Conservation (phyloP, 2,888 invertebrate species). For the Abrostola tripartita region DNA sequence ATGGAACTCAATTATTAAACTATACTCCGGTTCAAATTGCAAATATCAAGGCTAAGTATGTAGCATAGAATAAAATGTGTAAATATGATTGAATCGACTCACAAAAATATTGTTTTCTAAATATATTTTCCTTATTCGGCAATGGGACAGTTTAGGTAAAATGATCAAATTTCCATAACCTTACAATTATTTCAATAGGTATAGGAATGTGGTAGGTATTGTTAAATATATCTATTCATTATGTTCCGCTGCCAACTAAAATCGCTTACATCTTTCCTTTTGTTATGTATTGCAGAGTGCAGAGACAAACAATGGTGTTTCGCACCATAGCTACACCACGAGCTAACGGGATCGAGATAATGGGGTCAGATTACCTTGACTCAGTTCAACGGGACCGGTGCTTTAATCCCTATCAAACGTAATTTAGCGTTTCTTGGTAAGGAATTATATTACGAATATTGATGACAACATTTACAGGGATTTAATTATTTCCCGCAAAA, state of each 20-base stretch:
- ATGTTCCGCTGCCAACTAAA: neutral
- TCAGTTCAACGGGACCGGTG: slow-evolving; percentile 51
- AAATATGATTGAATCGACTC: too few species aligned
- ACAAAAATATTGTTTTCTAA: neutral
- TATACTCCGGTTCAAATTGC: too few species aligned
- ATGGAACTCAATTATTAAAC: too few species aligned
- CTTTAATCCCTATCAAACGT: slow-evolving; percentile 13
- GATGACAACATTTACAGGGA: too few species aligned
- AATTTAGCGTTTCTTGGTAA: neutral
- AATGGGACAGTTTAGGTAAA: too few species aligned
- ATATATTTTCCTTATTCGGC: neutral
- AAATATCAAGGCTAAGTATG: too few species aligned
- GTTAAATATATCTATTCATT: neutral
- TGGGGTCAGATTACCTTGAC: slow-evolving; percentile 59
- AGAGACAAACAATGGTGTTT: slow-evolving; percentile 65
- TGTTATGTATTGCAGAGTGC: slow-evolving; percentile 12
- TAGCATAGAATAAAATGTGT: too few species aligned
- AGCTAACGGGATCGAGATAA: slow-evolving; percentile 69
- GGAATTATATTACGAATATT: neutral
- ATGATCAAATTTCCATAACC: too few species aligned
- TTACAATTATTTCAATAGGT: too few species aligned
- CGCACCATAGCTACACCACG: slow-evolving; percentile 55
- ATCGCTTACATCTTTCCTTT: neutral
- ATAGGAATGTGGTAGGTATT: neutral
- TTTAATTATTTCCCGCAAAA: too few species aligned